phyloP scores from a whole-genome alignment of 2,888 invertebrate species.

The Apomyelois bistriatella region DNA sequence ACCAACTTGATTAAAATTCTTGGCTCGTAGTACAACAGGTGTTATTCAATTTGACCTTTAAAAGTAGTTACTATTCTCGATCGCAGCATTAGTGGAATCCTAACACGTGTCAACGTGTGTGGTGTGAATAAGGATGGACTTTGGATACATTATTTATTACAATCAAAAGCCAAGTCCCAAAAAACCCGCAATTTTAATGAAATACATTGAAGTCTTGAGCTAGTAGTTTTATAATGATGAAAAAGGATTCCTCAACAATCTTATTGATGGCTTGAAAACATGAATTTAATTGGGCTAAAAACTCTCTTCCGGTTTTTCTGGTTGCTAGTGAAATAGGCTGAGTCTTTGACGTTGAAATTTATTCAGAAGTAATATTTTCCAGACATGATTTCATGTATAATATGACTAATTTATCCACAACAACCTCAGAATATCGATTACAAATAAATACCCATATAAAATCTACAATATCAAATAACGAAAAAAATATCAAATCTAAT shows the following conservation, averaged over 20 bases:
- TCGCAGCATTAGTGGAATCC: slow-evolving; percentile 13
- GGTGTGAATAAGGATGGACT: not conserved
- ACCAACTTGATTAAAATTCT: slow-evolving; percentile 25
- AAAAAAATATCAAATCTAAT: not conserved
- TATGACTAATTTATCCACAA: not conserved
- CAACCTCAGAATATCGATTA: not conserved
- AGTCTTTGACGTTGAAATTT: too few relatives aligned
- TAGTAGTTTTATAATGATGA: too few relatives aligned
- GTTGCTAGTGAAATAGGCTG: too few relatives aligned
- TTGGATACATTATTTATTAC: too few relatives aligned
- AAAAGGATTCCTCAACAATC: too few relatives aligned
- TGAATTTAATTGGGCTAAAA: too few relatives aligned
- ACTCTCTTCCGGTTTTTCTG: too few relatives aligned
- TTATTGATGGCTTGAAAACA: too few relatives aligned
- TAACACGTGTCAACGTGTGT: not conserved
- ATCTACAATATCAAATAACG: not conserved
- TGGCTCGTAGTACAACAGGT: slow-evolving; percentile 11
- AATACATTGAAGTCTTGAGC: too few relatives aligned
- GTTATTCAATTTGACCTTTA: slow-evolving; percentile 40
- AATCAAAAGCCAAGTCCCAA: not conserved
- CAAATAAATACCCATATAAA: not conserved
- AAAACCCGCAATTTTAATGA: not conserved
- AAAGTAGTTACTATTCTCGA: slow-evolving; percentile 24
- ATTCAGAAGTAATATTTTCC: too few relatives aligned
- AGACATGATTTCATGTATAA: too few relatives aligned